phyloP scores from a whole-genome alignment of 2,888 invertebrate species.

The Thelaira solivaga region DNA sequence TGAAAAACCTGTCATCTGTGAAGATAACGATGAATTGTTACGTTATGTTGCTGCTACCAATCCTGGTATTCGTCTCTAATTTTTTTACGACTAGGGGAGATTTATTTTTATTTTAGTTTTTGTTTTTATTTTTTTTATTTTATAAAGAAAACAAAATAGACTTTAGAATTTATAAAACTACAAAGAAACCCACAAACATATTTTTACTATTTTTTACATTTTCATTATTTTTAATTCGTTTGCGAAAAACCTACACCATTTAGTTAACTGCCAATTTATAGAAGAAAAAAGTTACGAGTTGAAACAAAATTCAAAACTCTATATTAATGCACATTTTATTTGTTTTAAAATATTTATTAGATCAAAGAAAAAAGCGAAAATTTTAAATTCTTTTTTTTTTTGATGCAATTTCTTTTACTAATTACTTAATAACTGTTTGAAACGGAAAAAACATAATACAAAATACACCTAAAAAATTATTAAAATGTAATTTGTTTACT shows the following conservation, averaged over 20 bases:
- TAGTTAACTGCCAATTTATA: conserved; percentile 50
- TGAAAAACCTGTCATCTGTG: conserved; percentile 94
- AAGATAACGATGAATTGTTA: conserved; percentile 92
- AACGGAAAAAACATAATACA: conserved; percentile 50
- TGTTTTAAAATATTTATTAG: conserved; percentile 69
- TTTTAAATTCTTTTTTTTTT: conserved; percentile 64
- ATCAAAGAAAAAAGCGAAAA: conserved; percentile 52
- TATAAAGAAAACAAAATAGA: conserved; percentile 72
- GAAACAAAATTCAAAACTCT: not conserved
- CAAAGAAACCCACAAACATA: conserved; percentile 21
- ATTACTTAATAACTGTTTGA: conserved; percentile 30
- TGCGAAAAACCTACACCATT: conserved; percentile 12
- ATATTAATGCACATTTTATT: conserved; percentile 51
- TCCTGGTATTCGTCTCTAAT: conserved; percentile 87
- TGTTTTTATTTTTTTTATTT: conserved; percentile 71
- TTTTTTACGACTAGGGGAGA: conserved; percentile 41
- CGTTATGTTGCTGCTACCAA: conserved; percentile 91
- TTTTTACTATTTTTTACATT: conserved; percentile 59
- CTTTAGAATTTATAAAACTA: conserved; percentile 74
- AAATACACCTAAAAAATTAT: conserved; percentile 66
- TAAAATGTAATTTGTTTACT: conserved; percentile 61
- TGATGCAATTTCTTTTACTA: conserved; percentile 17
- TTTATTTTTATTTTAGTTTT: conserved; percentile 66
- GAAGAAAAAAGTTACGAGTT: conserved; percentile 16
- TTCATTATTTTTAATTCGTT: conserved; percentile 17